Evolutionary conservation across 2,888 invertebrate genomes (phyloP).

Genomic region (Bombylius major): DNA sequence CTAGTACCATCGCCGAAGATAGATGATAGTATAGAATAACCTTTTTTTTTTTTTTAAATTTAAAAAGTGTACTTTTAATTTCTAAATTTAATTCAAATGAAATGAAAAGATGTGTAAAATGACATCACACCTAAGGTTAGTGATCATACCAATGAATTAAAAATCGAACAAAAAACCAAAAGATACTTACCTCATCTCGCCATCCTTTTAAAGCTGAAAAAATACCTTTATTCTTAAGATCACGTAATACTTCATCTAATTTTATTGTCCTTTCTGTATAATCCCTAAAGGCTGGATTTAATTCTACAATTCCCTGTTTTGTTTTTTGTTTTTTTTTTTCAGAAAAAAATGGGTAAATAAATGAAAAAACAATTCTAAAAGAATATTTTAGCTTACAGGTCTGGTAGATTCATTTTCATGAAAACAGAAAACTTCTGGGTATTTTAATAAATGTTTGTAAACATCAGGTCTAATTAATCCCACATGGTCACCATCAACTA

Average conservation of each 20-base stretch:
- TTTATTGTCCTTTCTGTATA: constrained; percentile 68
- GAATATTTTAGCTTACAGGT: constrained; percentile 21
- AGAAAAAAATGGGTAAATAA: constrained; percentile 35
- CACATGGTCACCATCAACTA: constrained; percentile 79
- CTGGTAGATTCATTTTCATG: constrained; percentile 32
- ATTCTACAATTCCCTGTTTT: constrained; percentile 56
- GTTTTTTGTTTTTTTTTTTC: too few relatives aligned
- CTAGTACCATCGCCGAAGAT: too few relatives aligned
- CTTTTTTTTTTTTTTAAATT: too few relatives aligned
- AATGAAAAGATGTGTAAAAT: too few relatives aligned
- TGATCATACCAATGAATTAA: neutral
- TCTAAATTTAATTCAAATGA: neutral
- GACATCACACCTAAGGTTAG: too few relatives aligned
- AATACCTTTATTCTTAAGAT: constrained; percentile 59
- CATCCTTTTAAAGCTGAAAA: constrained; percentile 79
- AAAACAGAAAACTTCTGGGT: constrained; percentile 58
- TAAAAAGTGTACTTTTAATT: too few relatives aligned
- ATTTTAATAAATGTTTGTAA: constrained; percentile 62
- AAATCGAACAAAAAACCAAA: neutral
- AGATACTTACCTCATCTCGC: constrained; percentile 68
- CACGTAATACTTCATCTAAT: constrained; percentile 65
- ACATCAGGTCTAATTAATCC: constrained; percentile 79
- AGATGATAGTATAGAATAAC: too few relatives aligned
- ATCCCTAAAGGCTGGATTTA: constrained; percentile 78
- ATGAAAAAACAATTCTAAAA: neutral